Percentiles rank a stretch among this genome's conserved stretches.
phyloP scores from a whole-genome alignment of 1,140 invertebrate species.

The Lasioglossum albipes region DNA sequence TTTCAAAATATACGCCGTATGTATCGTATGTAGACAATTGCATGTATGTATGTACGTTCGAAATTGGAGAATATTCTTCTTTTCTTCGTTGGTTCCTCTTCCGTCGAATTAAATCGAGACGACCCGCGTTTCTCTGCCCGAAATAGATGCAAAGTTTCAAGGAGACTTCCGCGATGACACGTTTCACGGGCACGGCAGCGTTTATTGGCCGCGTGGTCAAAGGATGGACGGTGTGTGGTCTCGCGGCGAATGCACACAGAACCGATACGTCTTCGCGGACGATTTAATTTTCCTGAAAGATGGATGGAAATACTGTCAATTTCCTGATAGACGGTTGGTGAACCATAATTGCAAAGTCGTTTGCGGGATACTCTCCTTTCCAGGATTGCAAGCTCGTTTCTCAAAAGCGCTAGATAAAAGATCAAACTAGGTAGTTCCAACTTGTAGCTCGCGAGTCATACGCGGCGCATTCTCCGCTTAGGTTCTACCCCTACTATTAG shows the following conservation, averaged over 20 bases:
- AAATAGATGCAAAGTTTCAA: conserved; percentile 51
- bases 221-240: conserved; percentile 78
- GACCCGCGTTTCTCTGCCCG: not conserved
- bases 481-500: too few relatives aligned
- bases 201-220: conserved; percentile 78
- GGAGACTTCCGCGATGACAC: conserved; percentile 81
- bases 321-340: conserved; percentile 78
- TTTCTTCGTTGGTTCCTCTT: too few relatives aligned
- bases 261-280: conserved; percentile 76
- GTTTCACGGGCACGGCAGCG: conserved; percentile 80
- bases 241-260: conserved; percentile 70
- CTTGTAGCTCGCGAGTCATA: too few relatives aligned
- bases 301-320: conserved; percentile 76
- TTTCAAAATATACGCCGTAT: not conserved
- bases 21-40: too few relatives aligned
- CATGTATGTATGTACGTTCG: not conserved
- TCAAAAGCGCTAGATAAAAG: too few relatives aligned
- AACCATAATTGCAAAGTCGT: not conserved
- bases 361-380: too few relatives aligned
- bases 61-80: too few relatives aligned
- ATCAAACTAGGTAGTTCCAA: too few relatives aligned
- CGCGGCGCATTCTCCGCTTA: too few relatives aligned
- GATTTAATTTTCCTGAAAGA: conserved; percentile 66
- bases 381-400: too few relatives aligned
- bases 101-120: too few relatives aligned